Evolutionary conservation across 2,888 invertebrate genomes (phyloP), one percentile per base, ranked within the genome.

Genomic region (Lamellibrachia satsuma): DNA sequence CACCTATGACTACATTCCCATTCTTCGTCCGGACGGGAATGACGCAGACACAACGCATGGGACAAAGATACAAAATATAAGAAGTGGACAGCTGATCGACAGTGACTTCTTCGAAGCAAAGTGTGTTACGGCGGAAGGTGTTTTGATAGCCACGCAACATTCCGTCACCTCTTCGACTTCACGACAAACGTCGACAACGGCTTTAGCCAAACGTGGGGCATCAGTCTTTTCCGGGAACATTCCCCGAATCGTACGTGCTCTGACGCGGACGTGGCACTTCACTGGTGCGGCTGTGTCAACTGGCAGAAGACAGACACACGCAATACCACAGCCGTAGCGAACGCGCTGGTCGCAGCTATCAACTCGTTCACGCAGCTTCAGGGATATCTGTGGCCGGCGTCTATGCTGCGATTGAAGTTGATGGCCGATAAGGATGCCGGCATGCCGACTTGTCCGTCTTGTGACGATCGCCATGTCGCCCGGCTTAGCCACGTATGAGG

Each of bases 271-370:
- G 98, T 99, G 93, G 98, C 98, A 96, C 98, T 99, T 0, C 99
- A 99, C 96, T 99, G 99, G 99, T 99, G 99, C 96, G 98, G 98
- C 0, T 99, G 99, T 95, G 97, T 99, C 0, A 97, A 97, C 22
- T 99, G 99, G 99, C 96, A 97, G 94, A 97, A 97, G 92, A 97
- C 98, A 0, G 96, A 97, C 1, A 93, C 97, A 0, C 95, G 96
- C 0, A 97, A 97, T 90, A 27, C n/a, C n/a, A 90, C 52, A 9
- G 90, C 52, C n/a, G 93, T 93, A 11, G 94, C 94, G 2, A 27
- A 60, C 8, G 90, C 52, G 0, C 39, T 93, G 27, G 92, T 94
- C 7, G 52, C 92, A 1, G 51, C 57, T 39, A 93, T 94, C 60
- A 94, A 94, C 92, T 52, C 9, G 3, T 6, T 94, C 8, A 93